Conservation (phyloP, 2,113 vertebrate genomes). For the Pholis gunnellus region DNA sequence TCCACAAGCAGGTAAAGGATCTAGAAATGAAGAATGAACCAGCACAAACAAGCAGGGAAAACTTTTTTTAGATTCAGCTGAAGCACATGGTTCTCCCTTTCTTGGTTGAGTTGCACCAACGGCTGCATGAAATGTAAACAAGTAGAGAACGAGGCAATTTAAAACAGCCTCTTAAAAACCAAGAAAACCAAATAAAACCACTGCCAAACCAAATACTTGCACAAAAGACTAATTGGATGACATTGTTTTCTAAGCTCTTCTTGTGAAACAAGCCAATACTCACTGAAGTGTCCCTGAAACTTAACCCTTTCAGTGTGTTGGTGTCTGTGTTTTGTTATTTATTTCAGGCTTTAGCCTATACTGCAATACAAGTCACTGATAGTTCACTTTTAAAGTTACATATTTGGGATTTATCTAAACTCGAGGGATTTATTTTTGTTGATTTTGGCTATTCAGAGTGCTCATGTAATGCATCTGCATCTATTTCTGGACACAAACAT, state of each 20-base stretch:
- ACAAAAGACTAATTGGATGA: slow-evolving; percentile 34
- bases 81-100: background rate
- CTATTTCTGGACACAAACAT: background rate
- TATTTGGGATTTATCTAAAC: background rate
- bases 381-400: background rate
- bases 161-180: slow-evolving; percentile 39
- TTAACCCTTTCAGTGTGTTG: background rate
- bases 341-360: background rate
- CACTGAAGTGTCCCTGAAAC: background rate
- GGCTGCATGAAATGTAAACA: slow-evolving; percentile 48
- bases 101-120: slow-evolving; percentile 1
- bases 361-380: background rate
- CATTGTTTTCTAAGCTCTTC: slow-evolving; percentile 25
- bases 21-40: background rate
- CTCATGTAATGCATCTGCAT: background rate
- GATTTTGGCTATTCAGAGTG: too few species aligned
- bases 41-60: background rate
- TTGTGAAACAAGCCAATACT: background rate
- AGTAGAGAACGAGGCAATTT: slow-evolving; percentile 18
- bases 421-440: background rate
- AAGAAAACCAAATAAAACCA: too few species aligned
- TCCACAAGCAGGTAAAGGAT: background rate
- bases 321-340: background rate
- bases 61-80: background rate
- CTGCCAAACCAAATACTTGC: slow-evolving; percentile 52